Conservation (phyloP, 1,140 invertebrate genomes). For the Zaprionus gabonicus region DNA sequence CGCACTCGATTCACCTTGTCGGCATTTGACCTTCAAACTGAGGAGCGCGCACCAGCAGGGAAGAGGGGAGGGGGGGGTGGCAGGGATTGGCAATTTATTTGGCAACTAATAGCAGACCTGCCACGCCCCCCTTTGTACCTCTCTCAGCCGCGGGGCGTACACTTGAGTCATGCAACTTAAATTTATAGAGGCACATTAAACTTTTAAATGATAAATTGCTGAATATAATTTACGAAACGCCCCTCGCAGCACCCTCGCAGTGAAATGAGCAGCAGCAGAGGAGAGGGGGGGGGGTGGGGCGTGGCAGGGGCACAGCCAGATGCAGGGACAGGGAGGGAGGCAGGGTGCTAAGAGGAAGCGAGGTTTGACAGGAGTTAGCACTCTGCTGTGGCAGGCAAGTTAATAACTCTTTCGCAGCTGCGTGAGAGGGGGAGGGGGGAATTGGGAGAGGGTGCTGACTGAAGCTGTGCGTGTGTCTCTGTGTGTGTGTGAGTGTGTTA, state of each 20-base stretch:
- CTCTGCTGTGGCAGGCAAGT: constrained; percentile 63
- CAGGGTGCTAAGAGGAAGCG: constrained; percentile 14
- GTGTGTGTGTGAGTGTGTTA: constrained; percentile 11
- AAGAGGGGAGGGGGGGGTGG: neutral
- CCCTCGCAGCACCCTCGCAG: constrained; percentile 11
- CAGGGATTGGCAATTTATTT: constrained; percentile 66
- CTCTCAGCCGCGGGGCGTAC: constrained; percentile 20
- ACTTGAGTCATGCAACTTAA: constrained; percentile 77
- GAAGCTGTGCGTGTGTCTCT: neutral
- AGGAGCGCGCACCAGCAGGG: neutral
- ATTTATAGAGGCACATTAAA: constrained; percentile 83
- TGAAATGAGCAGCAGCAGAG: constrained; percentile 4
- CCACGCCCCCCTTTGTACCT: neutral
- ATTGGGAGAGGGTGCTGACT: neutral
- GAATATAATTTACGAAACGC: constrained; percentile 77
- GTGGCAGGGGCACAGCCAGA: too few relatives aligned
- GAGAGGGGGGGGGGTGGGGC: neutral
- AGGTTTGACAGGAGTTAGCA: constrained; percentile 17
- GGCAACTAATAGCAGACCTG: constrained; percentile 66
- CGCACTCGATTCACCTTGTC: neutral
- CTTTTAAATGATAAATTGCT: constrained; percentile 82
- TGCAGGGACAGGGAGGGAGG: neutral
- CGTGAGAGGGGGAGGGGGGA: constrained; percentile 3
- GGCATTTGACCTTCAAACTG: constrained; percentile 65
- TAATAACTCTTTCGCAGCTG: constrained; percentile 76